These are phyloP conservation scores for Puntigrus tetrazona DNA, from an alignment of 2,113 vertebrate species.

Conservation along the genomic window DNA sequence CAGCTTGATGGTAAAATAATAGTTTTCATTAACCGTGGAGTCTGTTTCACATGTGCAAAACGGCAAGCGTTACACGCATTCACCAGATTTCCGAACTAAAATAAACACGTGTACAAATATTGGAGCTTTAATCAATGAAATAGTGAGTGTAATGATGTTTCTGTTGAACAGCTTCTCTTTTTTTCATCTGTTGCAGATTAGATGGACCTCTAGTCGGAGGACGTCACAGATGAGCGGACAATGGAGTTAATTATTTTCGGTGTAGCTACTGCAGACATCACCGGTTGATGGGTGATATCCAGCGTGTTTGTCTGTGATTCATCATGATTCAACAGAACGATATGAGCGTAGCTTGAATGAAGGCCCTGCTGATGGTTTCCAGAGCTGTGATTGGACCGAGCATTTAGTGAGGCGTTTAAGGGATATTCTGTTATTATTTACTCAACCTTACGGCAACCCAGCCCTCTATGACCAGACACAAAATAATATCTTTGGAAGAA, in stretches of 20 bases:
- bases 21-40: slow-evolving; percentile 18
- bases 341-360: slow-evolving; percentile 10
- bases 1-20: slow-evolving; percentile 13
- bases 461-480: background rate
- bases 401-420: background rate
- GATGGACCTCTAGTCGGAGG: background rate
- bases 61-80: slow-evolving; percentile 28
- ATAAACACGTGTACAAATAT: slow-evolving; percentile 53
- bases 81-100: slow-evolving; percentile 11
- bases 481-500: background rate
- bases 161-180: background rate
- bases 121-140: slow-evolving; percentile 69
- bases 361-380: slow-evolving; percentile 40
- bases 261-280: slow-evolving; percentile 37
- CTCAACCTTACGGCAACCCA: background rate
- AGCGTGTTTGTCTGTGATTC: slow-evolving; percentile 36
- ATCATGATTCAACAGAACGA: slow-evolving; percentile 38
- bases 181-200: slow-evolving; percentile 13
- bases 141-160: slow-evolving; percentile 11
- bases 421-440: background rate
- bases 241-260: slow-evolving; percentile 30
- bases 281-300: background rate
- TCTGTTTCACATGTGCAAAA: slow-evolving; percentile 41
- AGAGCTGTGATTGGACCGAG: slow-evolving; percentile 35
- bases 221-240: background rate